A percentile compares a stretch with the other conserved stretches of the same genome.
phyloP scores from a whole-genome alignment of 92 coral and sea anemone genomes.

The Pocillopora grandis region DNA sequence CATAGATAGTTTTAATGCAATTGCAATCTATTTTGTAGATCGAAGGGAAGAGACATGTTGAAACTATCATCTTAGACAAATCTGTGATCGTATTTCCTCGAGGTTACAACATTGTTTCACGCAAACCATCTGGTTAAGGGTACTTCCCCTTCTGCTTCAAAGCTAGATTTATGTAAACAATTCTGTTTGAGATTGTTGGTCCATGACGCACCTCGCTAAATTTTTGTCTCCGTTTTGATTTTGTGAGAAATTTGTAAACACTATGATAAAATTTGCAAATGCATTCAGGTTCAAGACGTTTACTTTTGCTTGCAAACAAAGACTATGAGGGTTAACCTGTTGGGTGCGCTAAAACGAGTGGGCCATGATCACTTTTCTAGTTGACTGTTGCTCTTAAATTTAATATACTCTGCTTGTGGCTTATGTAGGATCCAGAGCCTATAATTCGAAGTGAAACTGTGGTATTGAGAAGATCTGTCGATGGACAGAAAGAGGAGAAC shows the following conservation, averaged over 20 bases:
- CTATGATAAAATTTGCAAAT: too few species aligned
- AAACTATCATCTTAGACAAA: too few species aligned
- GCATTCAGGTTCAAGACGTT: too few species aligned
- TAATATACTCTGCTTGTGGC: not conserved
- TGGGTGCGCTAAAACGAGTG: not conserved
- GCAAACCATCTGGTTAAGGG: too few species aligned
- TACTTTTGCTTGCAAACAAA: too few species aligned
- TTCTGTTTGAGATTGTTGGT: not conserved
- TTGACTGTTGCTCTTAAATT: not conserved
- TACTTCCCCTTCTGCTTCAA: too few species aligned
- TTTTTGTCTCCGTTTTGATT: not conserved
- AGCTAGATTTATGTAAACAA: not conserved
- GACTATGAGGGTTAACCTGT: too few species aligned
- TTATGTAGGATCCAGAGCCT: conserved; percentile 52
- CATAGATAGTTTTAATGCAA: not conserved
- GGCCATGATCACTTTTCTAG: not conserved
- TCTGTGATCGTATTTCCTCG: too few species aligned
- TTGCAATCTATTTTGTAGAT: too few species aligned
- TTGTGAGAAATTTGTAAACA: not conserved
- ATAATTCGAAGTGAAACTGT: conserved; percentile 81
- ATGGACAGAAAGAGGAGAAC: conserved; percentile 35
- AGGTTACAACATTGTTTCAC: too few species aligned
- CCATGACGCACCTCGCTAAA: not conserved
- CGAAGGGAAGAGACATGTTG: too few species aligned
- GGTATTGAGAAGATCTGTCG: conserved; percentile 54